Percentiles rank a stretch among this genome's conserved stretches.
Evolutionary conservation across 2,888 invertebrate genomes (phyloP).

Genomic region (Scaptodrosophila latifasciaeformis): DNA sequence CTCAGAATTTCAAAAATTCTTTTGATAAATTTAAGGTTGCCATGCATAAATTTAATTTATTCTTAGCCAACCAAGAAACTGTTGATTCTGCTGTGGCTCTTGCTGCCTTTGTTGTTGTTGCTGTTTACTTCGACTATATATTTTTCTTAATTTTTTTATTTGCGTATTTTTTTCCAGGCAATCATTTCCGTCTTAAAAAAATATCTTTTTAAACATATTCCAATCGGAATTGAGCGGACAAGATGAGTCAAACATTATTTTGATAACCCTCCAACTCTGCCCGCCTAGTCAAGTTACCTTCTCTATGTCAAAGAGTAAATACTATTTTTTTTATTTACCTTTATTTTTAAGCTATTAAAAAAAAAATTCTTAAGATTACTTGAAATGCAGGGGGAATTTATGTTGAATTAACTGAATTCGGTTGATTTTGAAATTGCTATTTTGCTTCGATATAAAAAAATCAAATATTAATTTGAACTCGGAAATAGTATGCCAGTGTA

Average conservation of each 20-base stretch:
- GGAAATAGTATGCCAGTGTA: too few relatives aligned
- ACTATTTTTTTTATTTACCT: slow-evolving; percentile 22
- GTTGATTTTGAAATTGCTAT: too few relatives aligned
- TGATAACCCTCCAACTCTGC: slow-evolving; percentile 48
- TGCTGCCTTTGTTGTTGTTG: slow-evolving; percentile 14
- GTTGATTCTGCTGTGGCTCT: too few relatives aligned
- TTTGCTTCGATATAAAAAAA: too few relatives aligned
- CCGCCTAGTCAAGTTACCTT: slow-evolving; percentile 15
- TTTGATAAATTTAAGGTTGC: slow-evolving; percentile 4
- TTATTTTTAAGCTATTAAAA: slow-evolving; percentile 20
- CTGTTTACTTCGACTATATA: slow-evolving; percentile 41
- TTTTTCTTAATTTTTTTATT: slow-evolving; percentile 21
- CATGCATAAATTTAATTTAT: slow-evolving; percentile 57
- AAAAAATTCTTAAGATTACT: too few relatives aligned
- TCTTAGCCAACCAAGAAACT: too few relatives aligned
- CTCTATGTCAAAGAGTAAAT: slow-evolving; percentile 41
- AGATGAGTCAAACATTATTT: slow-evolving; percentile 61
- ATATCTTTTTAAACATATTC: slow-evolving; percentile 67
- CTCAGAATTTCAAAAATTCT: slow-evolving; percentile 28
- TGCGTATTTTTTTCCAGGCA: slow-evolving; percentile 45
- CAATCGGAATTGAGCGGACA: too few relatives aligned
- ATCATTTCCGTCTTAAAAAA: slow-evolving; percentile 70
- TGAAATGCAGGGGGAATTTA: too few relatives aligned
- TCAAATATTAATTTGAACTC: too few relatives aligned
- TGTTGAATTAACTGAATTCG: too few relatives aligned